phyloP scores from a whole-genome alignment of 1,140 invertebrate species.

The Lordiphosa clarofinis region DNA sequence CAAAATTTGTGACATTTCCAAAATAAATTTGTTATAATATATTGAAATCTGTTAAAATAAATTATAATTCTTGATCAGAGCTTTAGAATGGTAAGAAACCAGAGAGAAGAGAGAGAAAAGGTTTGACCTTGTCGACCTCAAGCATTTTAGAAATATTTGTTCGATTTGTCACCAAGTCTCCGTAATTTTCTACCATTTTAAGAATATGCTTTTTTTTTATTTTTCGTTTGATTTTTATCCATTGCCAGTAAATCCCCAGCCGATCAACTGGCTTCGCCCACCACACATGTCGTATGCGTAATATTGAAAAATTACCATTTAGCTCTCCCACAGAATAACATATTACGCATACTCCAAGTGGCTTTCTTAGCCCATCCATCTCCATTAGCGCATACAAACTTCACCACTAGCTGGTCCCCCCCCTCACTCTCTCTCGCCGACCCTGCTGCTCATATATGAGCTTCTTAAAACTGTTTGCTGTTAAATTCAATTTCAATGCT shows the following conservation, averaged over 20 bases:
- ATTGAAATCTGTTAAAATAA: too few relatives aligned
- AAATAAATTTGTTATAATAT: too few relatives aligned
- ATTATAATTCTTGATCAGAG: too few relatives aligned
- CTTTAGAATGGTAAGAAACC: too few relatives aligned
- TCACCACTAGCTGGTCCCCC: slow-evolving; percentile 32
- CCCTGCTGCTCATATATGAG: slow-evolving; percentile 17
- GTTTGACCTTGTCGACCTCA: too few relatives aligned
- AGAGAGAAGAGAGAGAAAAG: too few relatives aligned
- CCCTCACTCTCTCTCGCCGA: not conserved
- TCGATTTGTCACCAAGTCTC: too few relatives aligned
- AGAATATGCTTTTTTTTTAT: too few relatives aligned
- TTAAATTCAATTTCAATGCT: slow-evolving; percentile 78
- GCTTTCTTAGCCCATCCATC: slow-evolving; percentile 55
- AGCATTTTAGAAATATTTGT: too few relatives aligned
- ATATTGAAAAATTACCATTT: slow-evolving; percentile 68
- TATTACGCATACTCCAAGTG: slow-evolving; percentile 53
- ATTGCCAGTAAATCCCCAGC: not conserved
- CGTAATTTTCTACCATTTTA: too few relatives aligned
- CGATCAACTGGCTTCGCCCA: slow-evolving; percentile 37
- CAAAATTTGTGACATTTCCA: too few relatives aligned
- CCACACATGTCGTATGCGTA: slow-evolving; percentile 43
- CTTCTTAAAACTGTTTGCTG: slow-evolving; percentile 74
- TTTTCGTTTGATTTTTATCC: slow-evolving; percentile 1
- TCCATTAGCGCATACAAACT: slow-evolving; percentile 70
- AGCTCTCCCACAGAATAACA: slow-evolving; percentile 23